Percentiles rank a stretch among this genome's conserved stretches.
Conservation (phyloP, 23 tunicate species). For the Ciona savignyi region DNA sequence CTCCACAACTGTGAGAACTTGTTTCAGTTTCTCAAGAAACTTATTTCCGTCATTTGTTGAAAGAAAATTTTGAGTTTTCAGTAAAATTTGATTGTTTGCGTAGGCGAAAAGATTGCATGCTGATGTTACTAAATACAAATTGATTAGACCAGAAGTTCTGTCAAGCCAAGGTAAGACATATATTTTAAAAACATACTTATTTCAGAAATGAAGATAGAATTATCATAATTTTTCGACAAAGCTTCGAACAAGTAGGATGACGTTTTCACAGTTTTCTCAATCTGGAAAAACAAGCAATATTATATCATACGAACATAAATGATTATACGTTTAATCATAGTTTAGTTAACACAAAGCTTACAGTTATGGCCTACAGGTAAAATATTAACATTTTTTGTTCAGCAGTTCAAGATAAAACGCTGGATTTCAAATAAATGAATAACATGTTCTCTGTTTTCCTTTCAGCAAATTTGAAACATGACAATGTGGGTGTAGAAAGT, state of each 20-base stretch:
- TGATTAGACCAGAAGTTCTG: background rate
- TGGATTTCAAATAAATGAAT: too few relatives aligned
- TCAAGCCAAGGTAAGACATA: background rate
- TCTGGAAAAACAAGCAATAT: constrained; percentile 30
- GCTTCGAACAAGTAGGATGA: constrained; percentile 59
- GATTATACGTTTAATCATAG: too few relatives aligned
- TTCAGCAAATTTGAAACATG: too few relatives aligned
- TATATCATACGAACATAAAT: too few relatives aligned
- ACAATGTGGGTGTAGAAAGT: too few relatives aligned
- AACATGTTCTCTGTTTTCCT: too few relatives aligned
- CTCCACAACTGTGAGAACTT: constrained; percentile 30
- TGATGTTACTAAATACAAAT: constrained; percentile 29
- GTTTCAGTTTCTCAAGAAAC: constrained; percentile 32
- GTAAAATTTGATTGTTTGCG: constrained; percentile 16
- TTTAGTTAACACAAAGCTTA: too few relatives aligned
- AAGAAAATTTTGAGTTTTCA: constrained; percentile 22
- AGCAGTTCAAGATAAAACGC: too few relatives aligned
- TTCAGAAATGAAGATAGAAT: constrained; percentile 64
- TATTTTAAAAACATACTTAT: constrained; percentile 26
- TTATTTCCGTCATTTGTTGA: background rate
- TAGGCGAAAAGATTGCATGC: constrained; percentile 40
- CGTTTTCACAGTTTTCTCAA: constrained; percentile 57
- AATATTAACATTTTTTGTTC: too few relatives aligned
- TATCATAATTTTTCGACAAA: constrained; percentile 69
- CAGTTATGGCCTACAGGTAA: too few relatives aligned